These are phyloP conservation scores for Geococcyx californianus DNA, from an alignment of 2,113 vertebrate species.

Conservation along the genomic window DNA sequence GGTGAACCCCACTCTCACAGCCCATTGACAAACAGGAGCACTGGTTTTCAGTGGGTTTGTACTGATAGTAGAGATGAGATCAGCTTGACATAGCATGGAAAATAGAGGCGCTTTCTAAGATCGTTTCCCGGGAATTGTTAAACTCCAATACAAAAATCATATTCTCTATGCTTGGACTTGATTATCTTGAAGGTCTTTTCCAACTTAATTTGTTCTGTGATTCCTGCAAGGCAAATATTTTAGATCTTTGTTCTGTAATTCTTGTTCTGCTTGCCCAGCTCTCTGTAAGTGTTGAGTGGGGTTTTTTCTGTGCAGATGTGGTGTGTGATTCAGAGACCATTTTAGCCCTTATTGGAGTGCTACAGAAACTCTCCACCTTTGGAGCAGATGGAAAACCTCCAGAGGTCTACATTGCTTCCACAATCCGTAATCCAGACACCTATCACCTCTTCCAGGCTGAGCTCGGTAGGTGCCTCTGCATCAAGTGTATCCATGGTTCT, in stretches of 20 bases:
- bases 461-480: slow-evolving; percentile 77
- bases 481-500: fast-evolving
- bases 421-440: slow-evolving; percentile 85
- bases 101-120: not conserved
- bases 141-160: too few relatives aligned
- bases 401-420: slow-evolving; percentile 72
- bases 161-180: not conserved
- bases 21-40: not conserved
- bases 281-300: not conserved
- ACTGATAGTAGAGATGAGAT: not conserved
- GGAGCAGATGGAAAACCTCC: not conserved
- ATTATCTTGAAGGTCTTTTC: too few relatives aligned
- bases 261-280: not conserved
- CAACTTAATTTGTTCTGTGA: too few relatives aligned
- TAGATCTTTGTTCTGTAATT: not conserved
- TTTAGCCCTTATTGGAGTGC: slow-evolving; percentile 71
- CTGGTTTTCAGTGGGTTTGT: not conserved
- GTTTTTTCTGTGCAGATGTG: slow-evolving; percentile 78
- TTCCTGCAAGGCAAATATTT: not conserved
- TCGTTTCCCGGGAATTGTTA: not conserved
- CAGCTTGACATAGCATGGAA: not conserved
- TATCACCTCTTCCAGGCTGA: slow-evolving; percentile 78
- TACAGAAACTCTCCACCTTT: slow-evolving; percentile 72
- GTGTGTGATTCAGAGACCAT: slow-evolving; percentile 85
- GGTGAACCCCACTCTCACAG: not conserved